Evolutionary conservation across 1,140 invertebrate genomes (phyloP), one percentile per base, ranked within the genome.

Genomic region (Hydropsyche tenuis): DNA sequence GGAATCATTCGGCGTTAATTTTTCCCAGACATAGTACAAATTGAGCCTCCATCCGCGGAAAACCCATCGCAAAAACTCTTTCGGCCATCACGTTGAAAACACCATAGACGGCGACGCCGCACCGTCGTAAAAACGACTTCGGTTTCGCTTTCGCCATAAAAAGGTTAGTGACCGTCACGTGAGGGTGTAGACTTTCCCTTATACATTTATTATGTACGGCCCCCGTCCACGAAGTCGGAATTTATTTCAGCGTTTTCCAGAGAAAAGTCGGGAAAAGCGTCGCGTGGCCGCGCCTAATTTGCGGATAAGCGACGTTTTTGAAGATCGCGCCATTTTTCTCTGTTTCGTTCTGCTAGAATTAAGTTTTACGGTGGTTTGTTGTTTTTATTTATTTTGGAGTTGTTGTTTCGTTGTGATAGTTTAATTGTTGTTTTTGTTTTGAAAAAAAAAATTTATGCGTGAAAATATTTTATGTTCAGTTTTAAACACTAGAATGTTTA

Each of bases 91-190:
- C 3, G 20, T 51, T 3, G 14, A n/a, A 51, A 45, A n/a, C n/a
- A 7, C 43, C 43, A 45, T n/a, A n/a, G n/a, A n/a, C n/a, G n/a
- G n/a, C n/a, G n/a, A n/a, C n/a, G 48, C 3, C 23, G 14, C 60
- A n/a, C 20, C 42, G 22, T 56, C 71, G 45, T 73, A 65, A 73
- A 73, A 73, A 46, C n/a, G 27, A 11, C 4, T 37, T 53, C 68
- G 45, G 53, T 30, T 69, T 73, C 65, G 46, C 64, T 73, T 69
- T 73, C 72, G 25, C 71, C 65, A 73, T 73, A 73, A 73, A 73
- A 73, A 73, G 72, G 64, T 73, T 68, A 73, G 63, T 73, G 72
- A 73, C 72, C 72, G 72, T 64, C 62, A 69, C 48, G 63, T 56
- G 12, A 16, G 56, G 45, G 64, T 62, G 30, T 37, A 37, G 30